A percentile compares a stretch with the other conserved stretches of the same genome.
These are phyloP conservation scores for Stenchaetothrips biformis DNA, from an alignment of 2,888 invertebrate species.

Conservation along the genomic window DNA sequence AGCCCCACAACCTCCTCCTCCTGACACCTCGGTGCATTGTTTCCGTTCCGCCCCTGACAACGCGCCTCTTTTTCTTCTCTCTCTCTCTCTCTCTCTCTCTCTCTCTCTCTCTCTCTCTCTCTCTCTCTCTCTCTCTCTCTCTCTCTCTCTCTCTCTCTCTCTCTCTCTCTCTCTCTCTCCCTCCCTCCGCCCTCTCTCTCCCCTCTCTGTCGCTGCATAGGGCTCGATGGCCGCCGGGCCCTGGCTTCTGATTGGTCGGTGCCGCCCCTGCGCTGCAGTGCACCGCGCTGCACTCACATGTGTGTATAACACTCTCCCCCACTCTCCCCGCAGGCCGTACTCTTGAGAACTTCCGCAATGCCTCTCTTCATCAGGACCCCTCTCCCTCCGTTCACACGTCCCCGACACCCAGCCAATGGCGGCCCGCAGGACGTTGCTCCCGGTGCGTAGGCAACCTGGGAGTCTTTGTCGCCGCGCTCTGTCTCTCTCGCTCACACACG, in stretches of 20 bases:
- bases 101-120: background rate
- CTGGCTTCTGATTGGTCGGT: slow-evolving; percentile 3
- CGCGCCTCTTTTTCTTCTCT: too few species aligned
- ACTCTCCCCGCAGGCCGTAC: background rate
- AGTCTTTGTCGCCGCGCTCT: too few species aligned
- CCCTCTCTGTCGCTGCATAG: background rate
- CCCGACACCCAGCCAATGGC: too few species aligned
- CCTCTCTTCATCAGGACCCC: slow-evolving; percentile 15
- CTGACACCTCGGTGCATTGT: too few species aligned
- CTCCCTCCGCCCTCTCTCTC: background rate
- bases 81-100: background rate
- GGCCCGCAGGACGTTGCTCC: too few species aligned
- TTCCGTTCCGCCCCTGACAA: too few species aligned
- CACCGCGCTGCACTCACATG: background rate
- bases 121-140: too few species aligned
- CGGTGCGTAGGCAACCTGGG: too few species aligned
- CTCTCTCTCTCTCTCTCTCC: background rate
- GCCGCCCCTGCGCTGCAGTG: background rate
- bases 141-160: background rate
- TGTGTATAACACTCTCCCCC: background rate
- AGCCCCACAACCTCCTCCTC: too few species aligned
- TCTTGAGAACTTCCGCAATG: slow-evolving; percentile 4
- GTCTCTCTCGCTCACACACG: too few species aligned
- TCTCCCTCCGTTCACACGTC: background rate
- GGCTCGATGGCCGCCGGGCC: background rate